Evolutionary conservation across 2,888 invertebrate species (phyloP).

Genomic region (Pammene fasciana): DNA sequence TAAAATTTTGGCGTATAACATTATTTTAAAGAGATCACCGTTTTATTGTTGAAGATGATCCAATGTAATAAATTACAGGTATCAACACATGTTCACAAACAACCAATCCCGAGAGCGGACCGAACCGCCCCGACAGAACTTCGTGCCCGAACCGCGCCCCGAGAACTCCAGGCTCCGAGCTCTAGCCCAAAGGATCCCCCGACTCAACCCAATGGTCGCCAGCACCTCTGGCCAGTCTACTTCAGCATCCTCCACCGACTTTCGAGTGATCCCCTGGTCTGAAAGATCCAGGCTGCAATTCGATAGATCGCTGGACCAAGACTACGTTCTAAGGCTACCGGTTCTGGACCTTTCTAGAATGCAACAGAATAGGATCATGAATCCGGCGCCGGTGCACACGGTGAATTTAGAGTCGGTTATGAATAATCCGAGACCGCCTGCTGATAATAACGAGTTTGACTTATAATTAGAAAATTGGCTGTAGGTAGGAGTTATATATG

Average conservation of each 20-base stretch:
- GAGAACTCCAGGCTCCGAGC: conserved; percentile 64
- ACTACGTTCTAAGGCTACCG: conserved; percentile 66
- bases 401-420: conserved; percentile 37
- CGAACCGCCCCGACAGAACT: conserved; percentile 55
- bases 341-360: conserved; percentile 65
- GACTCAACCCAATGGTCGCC: conserved; percentile 60
- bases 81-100: conserved; percentile 74
- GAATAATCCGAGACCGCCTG: conserved; percentile 45
- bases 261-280: conserved; percentile 66
- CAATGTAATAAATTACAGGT: conserved; percentile 46
- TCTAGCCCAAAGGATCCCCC: conserved; percentile 68
- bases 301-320: conserved; percentile 62
- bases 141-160: conserved; percentile 59
- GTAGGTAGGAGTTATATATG: neutral
- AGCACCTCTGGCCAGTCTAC: conserved; percentile 46
- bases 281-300: conserved; percentile 56
- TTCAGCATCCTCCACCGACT: conserved; percentile 48
- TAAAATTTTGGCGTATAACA: no score
- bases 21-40: no score
- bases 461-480: conserved; percentile 30
- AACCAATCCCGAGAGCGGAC: conserved; percentile 50
- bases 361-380: conserved; percentile 48
- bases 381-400: conserved; percentile 34
- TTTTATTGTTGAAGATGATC: no score
- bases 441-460: conserved; percentile 35